A percentile compares a stretch with the other conserved stretches of the same genome.
These are phyloP conservation scores for Characodon lateralis DNA, from an alignment of 2,797 vertebrate species.

Conservation along the genomic window DNA sequence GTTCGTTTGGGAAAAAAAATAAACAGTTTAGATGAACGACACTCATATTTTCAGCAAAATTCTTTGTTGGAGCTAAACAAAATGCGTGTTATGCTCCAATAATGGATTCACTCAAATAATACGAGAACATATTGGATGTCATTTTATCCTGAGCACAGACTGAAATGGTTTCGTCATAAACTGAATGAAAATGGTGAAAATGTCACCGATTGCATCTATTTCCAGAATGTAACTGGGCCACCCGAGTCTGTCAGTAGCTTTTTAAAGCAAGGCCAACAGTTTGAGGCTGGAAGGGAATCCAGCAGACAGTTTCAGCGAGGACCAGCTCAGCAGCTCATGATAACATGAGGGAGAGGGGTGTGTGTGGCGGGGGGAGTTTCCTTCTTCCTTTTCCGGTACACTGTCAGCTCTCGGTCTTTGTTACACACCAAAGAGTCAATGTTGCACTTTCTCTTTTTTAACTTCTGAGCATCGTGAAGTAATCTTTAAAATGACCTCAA, in stretches of 20 bases:
- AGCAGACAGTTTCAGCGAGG: slow-evolving; percentile 26
- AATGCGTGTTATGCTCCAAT: not conserved
- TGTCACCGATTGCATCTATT: slow-evolving; percentile 28
- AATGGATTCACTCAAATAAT: not conserved
- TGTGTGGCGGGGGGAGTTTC: slow-evolving; percentile 22
- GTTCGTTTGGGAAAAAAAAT: not conserved
- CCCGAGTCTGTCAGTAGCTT: slow-evolving; percentile 40
- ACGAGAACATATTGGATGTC: not conserved
- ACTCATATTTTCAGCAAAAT: not conserved
- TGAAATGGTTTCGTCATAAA: not conserved
- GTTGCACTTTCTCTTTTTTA: not conserved
- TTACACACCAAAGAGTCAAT: not conserved
- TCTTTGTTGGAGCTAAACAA: not conserved
- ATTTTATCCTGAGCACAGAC: not conserved
- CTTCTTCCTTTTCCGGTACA: slow-evolving; percentile 56
- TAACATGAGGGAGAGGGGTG: slow-evolving; percentile 17
- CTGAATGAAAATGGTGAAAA: slow-evolving; percentile 19
- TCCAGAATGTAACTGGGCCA: slow-evolving; percentile 46
- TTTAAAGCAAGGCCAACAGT: slow-evolving; percentile 49
- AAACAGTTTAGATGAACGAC: not conserved
- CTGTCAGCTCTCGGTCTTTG: slow-evolving; percentile 18
- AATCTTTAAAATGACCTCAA: not conserved
- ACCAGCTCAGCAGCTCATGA: slow-evolving; percentile 30
- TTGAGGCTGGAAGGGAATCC: slow-evolving; percentile 56
- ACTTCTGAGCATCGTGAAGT: not conserved